Evolutionary conservation across 2,888 invertebrate genomes (phyloP).

Genomic region (Myathropa florea): DNA sequence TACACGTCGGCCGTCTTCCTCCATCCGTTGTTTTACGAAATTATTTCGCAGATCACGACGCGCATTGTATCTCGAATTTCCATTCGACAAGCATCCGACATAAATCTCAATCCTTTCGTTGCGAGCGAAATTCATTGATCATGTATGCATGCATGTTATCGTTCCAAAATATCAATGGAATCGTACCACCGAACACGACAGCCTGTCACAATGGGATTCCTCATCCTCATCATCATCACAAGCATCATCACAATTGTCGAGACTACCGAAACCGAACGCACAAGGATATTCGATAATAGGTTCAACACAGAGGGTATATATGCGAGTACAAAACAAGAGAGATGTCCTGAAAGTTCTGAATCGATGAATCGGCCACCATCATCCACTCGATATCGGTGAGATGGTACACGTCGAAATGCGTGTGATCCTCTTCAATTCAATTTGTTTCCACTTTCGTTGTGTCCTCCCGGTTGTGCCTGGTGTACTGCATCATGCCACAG

Average conservation of each 20-base stretch:
- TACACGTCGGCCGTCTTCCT: background rate
- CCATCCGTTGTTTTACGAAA: slow-evolving; percentile 7
- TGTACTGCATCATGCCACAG: slow-evolving; percentile 30
- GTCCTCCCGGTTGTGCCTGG: slow-evolving; percentile 6
- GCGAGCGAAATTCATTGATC: slow-evolving; percentile 57
- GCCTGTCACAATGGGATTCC: slow-evolving; percentile 46
- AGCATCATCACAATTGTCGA: background rate
- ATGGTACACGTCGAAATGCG: slow-evolving; percentile 47
- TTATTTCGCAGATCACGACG: slow-evolving; percentile 36
- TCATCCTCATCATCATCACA: slow-evolving; percentile 10
- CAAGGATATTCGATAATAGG: slow-evolving; percentile 46
- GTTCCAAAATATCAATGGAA: slow-evolving; percentile 41
- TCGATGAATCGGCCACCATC: slow-evolving; percentile 45
- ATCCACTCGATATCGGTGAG: slow-evolving; percentile 43
- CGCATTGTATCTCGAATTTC: slow-evolving; percentile 48
- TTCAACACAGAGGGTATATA: slow-evolving; percentile 13
- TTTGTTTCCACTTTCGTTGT: slow-evolving; percentile 54
- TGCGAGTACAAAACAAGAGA: slow-evolving; percentile 20
- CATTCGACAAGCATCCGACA: slow-evolving; percentile 21
- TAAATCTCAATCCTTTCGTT: slow-evolving; percentile 45
- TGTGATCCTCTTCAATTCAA: slow-evolving; percentile 68
- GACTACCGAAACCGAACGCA: slow-evolving; percentile 13
- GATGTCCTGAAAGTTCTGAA: slow-evolving; percentile 50
- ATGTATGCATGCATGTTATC: slow-evolving; percentile 28
- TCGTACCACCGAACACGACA: slow-evolving; percentile 32